Base-by-base conservation (phyloP, 2,113 vertebrate species). In the Callospermophilus lateralis region DNA sequence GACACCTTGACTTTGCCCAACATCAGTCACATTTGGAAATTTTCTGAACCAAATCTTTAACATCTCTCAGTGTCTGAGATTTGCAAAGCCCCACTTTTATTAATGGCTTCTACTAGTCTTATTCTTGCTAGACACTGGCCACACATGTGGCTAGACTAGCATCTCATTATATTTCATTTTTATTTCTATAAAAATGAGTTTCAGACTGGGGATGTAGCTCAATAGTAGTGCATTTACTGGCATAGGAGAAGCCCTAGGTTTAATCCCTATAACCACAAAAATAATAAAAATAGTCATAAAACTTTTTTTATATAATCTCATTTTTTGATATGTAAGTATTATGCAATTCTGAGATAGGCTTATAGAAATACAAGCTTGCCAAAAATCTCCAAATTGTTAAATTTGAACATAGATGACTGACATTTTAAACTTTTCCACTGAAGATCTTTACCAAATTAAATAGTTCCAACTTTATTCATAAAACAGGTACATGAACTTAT, bases 311-410 rank as follows among this genome's bases (percentile, higher is more conserved):
- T 4, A 51, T 22, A 88, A 91, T n/a, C 10, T 32, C 2, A 24
- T 26, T 42, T 86, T 95, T 90, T 89, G 19, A 58, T 67, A 42
- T 10, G 1, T 34, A 90, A 76, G 48, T 55, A n/a, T 68, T 55
- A 83, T n/a, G 12, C 3, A 78, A 24, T 48, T 90, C 48, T 80
- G 76, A 94, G 19, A 79, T 39, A 32, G 9, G 55, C 9, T 28
- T 65, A 42, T 4, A 37, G n/a, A 94, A 89, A 89, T 39, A 17
- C 72, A 93, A 65, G 42, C 65, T 48, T 34, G 2, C 12, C 68
- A 83, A 94, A 94, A 94, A 73, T 68, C 61, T 85, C 53, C 51
- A 84, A 58, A 51, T 72, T 84, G 34, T 1, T 65, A 55, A 94
- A 63, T 58, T 42, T 63, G 53, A 92, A 53, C 11, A 34, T 68